Percentiles rank a stretch among this genome's conserved stretches.
phyloP scores from a whole-genome alignment of 2,888 invertebrate genomes.

The Stratiomys singularior region DNA sequence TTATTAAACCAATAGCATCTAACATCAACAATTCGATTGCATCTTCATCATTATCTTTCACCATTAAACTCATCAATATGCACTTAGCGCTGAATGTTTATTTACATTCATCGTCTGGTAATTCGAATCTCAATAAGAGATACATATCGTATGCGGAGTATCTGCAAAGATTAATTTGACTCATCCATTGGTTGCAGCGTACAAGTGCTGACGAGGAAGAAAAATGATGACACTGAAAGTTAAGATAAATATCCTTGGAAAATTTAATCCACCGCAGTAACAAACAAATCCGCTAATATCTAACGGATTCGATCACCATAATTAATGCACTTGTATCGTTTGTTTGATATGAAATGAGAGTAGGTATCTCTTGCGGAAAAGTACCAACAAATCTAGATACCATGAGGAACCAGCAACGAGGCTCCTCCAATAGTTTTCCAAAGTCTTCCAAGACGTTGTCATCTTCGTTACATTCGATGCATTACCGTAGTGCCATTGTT shows the following conservation, averaged over 20 bases:
- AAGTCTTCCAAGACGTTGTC: neutral
- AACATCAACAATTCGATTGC: too few species aligned
- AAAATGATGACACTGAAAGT: constrained; percentile 20
- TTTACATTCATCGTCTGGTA: too few species aligned
- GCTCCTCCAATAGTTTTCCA: too few species aligned
- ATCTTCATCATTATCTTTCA: too few species aligned
- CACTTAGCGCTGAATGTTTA: too few species aligned
- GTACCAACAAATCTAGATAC: neutral
- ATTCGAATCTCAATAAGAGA: neutral
- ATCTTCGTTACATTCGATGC: neutral
- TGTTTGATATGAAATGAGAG: neutral
- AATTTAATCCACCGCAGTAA: constrained; percentile 8
- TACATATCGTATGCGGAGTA: neutral
- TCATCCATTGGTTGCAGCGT: neutral
- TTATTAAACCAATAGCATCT: too few species aligned
- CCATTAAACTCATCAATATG: too few species aligned
- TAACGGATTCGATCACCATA: constrained; percentile 11
- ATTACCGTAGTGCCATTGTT: neutral
- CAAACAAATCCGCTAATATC: constrained; percentile 7
- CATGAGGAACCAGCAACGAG: neutral
- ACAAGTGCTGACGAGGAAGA: constrained; percentile 21
- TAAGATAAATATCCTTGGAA: constrained; percentile 18
- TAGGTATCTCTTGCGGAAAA: neutral
- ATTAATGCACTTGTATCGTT: constrained; percentile 8
- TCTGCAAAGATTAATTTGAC: neutral